Evolutionary conservation across 2,113 vertebrate species (phyloP).

Genomic region (Gymnobelideus leadbeateri): DNA sequence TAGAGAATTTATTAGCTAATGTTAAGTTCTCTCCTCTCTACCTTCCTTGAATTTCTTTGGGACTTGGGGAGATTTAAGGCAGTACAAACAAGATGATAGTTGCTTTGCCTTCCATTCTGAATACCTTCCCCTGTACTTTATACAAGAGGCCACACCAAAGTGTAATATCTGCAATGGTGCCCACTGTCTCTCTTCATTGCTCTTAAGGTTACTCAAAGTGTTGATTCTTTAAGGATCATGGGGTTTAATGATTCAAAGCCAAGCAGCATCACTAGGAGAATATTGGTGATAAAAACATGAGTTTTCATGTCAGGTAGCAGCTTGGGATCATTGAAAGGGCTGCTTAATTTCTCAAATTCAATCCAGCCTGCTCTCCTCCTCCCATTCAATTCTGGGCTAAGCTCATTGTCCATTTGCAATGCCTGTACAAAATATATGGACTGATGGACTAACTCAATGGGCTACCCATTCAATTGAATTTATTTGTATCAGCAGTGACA

Average conservation of each 20-base stretch:
- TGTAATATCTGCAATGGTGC: not conserved
- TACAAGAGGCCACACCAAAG: not conserved
- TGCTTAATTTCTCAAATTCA: conserved; percentile 1
- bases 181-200: not conserved
- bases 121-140: not conserved
- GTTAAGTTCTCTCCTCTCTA: not conserved
- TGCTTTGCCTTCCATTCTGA: not conserved
- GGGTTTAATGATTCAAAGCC: not conserved
- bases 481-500: not conserved
- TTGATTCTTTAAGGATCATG: not conserved
- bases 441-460: not conserved
- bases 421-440: not conserved
- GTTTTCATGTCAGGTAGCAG: not conserved
- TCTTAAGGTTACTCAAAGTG: not conserved
- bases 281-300: not conserved
- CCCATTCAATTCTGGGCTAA: not conserved
- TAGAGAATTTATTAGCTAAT: not conserved
- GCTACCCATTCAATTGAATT: not conserved
- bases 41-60: not conserved
- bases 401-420: not conserved
- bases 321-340: not conserved
- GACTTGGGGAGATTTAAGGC: not conserved
- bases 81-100: not conserved
- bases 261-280: not conserved
- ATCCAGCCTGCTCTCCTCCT: not conserved